These are phyloP conservation scores for Bothrops jararaca DNA, from an alignment of 2,113 vertebrate species.

Conservation along the genomic window DNA sequence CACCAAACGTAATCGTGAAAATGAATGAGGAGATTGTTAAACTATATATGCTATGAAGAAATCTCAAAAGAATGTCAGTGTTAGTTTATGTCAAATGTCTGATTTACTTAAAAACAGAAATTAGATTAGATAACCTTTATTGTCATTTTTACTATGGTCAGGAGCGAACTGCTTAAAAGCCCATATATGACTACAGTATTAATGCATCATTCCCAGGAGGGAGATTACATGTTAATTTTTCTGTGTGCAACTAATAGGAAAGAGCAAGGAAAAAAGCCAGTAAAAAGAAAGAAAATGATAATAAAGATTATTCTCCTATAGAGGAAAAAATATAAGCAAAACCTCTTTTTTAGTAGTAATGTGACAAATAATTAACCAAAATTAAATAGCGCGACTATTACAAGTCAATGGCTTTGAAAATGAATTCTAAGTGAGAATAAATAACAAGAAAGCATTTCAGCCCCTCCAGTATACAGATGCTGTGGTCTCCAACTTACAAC, in stretches of 20 bases:
- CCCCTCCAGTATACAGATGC: background rate
- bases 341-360: background rate
- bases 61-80: background rate
- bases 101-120: background rate
- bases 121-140: background rate
- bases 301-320: background rate
- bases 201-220: background rate
- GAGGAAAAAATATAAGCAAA: background rate
- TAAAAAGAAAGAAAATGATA: background rate
- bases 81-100: background rate
- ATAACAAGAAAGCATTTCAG: background rate
- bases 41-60: background rate
- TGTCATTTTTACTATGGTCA: too few species aligned
- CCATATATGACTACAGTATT: background rate
- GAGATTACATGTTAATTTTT: constrained; percentile 10
- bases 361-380: background rate
- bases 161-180: background rate
- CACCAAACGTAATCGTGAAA: background rate
- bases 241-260: background rate
- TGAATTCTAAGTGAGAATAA: background rate
- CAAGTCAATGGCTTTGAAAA: background rate
- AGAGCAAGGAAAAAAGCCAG: background rate
- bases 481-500: too few species aligned
- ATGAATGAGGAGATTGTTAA: background rate
- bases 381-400: background rate